Percentiles rank a stretch among this genome's conserved stretches.
These are phyloP conservation scores for Heliocidaris tuberculata DNA, from an alignment of 35 echinoderm and acorn worm genomes.

Conservation along the genomic window DNA sequence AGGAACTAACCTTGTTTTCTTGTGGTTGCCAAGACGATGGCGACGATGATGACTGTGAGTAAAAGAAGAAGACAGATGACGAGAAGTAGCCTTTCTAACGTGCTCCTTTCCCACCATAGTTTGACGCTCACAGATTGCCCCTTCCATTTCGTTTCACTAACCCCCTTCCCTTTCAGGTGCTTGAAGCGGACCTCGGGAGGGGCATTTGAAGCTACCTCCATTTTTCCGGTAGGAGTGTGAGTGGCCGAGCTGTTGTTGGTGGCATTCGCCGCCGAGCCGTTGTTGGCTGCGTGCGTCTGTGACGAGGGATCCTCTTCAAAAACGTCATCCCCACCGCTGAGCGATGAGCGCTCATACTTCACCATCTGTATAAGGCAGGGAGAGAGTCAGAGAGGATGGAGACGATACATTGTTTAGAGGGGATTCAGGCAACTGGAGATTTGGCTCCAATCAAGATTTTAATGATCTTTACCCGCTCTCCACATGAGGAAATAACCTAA, in stretches of 20 bases:
- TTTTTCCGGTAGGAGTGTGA: conserved; percentile 46
- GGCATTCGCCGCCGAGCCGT: conserved; percentile 50
- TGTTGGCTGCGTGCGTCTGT: conserved; percentile 49
- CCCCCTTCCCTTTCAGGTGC: conserved; percentile 35
- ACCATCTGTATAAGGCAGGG: conserved; percentile 73
- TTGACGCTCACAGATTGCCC: conserved; percentile 34
- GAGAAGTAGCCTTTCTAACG: conserved; percentile 75
- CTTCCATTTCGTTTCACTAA: background rate
- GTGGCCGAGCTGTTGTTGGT: conserved; percentile 47
- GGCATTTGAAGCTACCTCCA: conserved; percentile 42
- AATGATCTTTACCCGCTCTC: background rate
- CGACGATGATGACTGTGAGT: conserved; percentile 69
- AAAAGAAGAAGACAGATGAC: conserved; percentile 69
- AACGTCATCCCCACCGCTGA: conserved; percentile 81
- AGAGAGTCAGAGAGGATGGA: background rate
- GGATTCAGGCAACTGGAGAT: background rate
- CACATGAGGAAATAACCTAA: background rate
- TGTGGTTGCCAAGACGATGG: conserved; percentile 60
- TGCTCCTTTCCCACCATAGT: conserved; percentile 58
- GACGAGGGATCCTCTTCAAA: conserved; percentile 52
- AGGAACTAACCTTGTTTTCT: conserved; percentile 68
- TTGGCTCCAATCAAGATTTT: background rate
- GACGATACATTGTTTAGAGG: conserved; percentile 16
- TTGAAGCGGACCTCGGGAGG: conserved; percentile 54
- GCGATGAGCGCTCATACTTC: conserved; percentile 87